Conservation (phyloP, 2,113 vertebrate species). For the Phrynosoma platyrhinos region DNA sequence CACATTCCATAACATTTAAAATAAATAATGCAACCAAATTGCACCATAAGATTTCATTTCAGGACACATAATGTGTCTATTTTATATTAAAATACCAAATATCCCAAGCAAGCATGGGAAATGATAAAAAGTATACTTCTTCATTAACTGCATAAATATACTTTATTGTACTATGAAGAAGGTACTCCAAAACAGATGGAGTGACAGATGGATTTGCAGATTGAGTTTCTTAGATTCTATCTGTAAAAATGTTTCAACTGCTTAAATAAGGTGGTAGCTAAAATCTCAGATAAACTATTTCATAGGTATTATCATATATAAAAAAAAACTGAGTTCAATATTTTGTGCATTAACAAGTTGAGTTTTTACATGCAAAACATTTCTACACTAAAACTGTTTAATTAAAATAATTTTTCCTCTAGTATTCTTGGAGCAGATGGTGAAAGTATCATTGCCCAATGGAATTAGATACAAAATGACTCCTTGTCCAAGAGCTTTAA, state of each 20-base stretch:
- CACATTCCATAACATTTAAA: background rate
- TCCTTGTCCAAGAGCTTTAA: constrained; percentile 67
- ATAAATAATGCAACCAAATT: background rate
- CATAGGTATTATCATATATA: constrained; percentile 38
- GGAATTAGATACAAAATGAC: constrained; percentile 66
- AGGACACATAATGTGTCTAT: constrained; percentile 21
- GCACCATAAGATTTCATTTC: background rate
- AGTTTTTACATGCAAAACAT: constrained; percentile 39
- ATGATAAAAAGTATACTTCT: constrained; percentile 70
- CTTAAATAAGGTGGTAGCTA: constrained; percentile 65
- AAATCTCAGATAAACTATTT: constrained; percentile 55
- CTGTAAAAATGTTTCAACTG: constrained; percentile 61
- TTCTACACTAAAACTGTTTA: constrained; percentile 46
- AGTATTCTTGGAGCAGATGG: constrained; percentile 69
- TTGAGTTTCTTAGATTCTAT: constrained; percentile 77
- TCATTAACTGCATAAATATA: constrained; percentile 61
- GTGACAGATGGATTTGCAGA: constrained; percentile 89
- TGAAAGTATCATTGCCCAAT: constrained; percentile 59
- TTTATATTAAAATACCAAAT: constrained; percentile 66
- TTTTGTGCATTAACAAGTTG: constrained; percentile 54
- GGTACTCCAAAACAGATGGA: constrained; percentile 85
- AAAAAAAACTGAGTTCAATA: constrained; percentile 40
- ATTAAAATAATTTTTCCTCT: constrained; percentile 54
- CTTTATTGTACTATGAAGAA: constrained; percentile 47
- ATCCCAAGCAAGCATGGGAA: constrained; percentile 61